Conservation (phyloP, 2,888 invertebrate species). For the Ceraclea dissimilis region DNA sequence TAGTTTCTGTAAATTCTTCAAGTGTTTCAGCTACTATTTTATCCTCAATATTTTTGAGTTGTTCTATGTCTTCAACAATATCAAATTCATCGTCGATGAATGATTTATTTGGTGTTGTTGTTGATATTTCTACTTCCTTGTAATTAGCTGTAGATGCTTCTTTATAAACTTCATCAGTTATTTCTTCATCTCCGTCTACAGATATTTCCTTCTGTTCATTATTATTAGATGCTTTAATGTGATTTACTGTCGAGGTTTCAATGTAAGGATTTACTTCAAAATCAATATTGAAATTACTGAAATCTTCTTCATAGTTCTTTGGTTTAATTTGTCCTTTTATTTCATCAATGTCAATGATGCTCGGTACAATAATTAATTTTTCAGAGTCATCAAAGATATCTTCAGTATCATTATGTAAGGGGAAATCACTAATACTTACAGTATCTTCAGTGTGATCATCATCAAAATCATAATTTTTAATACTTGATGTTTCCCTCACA, state of each 20-base stretch:
- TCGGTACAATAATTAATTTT: constrained; percentile 18
- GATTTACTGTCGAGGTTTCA: not conserved
- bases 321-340: constrained; percentile 16
- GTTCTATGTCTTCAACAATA: constrained; percentile 14
- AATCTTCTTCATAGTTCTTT: constrained; percentile 8
- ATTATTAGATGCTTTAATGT: not conserved
- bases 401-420: constrained; percentile 20
- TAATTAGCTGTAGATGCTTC: not conserved
- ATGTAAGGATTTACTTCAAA: constrained; percentile 8
- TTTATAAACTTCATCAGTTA: not conserved
- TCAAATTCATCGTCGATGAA: constrained; percentile 10
- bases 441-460: not conserved
- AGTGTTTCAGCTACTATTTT: constrained; percentile 1
- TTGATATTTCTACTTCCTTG: not conserved
- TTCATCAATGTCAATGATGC: constrained; percentile 20
- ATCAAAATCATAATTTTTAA: not conserved
- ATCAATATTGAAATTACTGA: constrained; percentile 11
- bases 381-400: constrained; percentile 24
- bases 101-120: not conserved
- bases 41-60: constrained; percentile 4
- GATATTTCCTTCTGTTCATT: not conserved
- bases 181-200: not conserved
- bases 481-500: not conserved
- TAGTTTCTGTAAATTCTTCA: not conserved
- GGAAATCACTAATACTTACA: constrained; percentile 13